Percentiles rank a stretch among this genome's conserved stretches.
Conservation (phyloP, 1,140 invertebrate genomes). For the Trachymyrmex septentrionalis region DNA sequence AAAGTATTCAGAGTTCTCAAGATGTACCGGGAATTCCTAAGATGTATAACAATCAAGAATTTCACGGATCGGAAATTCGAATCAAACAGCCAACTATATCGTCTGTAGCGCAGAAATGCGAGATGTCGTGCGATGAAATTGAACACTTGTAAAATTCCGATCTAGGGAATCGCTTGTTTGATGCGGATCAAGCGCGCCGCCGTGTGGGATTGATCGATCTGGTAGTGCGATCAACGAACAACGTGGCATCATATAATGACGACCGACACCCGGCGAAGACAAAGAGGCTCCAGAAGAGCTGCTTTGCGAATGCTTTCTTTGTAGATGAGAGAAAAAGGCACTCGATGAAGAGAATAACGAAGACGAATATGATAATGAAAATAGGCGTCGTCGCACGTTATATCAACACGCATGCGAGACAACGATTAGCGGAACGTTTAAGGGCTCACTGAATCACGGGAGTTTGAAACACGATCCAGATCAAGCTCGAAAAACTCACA, state of each 20-base stretch:
- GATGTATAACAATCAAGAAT: background rate
- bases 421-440: constrained; percentile 74
- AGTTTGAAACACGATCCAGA: constrained; percentile 72
- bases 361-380: constrained; percentile 24
- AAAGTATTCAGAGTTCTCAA: background rate
- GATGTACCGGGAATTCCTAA: background rate
- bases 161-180: background rate
- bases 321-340: constrained; percentile 18
- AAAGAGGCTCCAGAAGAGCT: constrained; percentile 18
- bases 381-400: constrained; percentile 61
- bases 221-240: constrained; percentile 12
- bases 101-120: background rate
- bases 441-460: constrained; percentile 67
- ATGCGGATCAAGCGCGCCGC: constrained; percentile 6
- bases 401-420: constrained; percentile 74
- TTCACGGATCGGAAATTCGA: constrained; percentile 8
- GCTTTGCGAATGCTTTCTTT: constrained; percentile 17
- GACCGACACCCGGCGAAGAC: constrained; percentile 19
- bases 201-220: constrained; percentile 13
- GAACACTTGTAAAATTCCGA: constrained; percentile 30
- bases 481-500: constrained; percentile 37
- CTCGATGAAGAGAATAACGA: constrained; percentile 40
- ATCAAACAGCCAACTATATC: background rate
- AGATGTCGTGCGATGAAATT: constrained; percentile 30
- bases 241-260: constrained; percentile 33